Percentiles rank a stretch among this genome's conserved stretches.
These are phyloP conservation scores for Tribolium castaneum DNA, from an alignment of 1,140 invertebrate genomes.

Conservation along the genomic window DNA sequence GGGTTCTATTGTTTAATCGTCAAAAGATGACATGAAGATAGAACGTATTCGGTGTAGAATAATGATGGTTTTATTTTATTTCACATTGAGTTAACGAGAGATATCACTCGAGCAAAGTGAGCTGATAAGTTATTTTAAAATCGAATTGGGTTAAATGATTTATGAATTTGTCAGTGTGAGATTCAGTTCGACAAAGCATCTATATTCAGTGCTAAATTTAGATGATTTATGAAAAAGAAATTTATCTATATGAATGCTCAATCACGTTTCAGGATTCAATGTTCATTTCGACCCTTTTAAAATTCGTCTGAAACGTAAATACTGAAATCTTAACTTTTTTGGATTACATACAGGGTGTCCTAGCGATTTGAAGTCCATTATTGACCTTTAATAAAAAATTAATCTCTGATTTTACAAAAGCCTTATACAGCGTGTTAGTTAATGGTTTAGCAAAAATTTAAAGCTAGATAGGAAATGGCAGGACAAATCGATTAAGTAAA, in stretches of 20 bases:
- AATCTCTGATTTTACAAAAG: too few relatives aligned
- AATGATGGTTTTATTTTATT: background rate
- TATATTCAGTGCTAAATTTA: background rate
- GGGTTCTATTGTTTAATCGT: background rate
- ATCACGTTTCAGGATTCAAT: background rate
- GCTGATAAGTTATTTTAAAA: background rate
- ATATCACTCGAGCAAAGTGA: background rate
- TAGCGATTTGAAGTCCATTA: too few relatives aligned
- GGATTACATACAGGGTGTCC: too few relatives aligned
- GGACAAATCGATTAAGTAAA: too few relatives aligned
- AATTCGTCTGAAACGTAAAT: too few relatives aligned
- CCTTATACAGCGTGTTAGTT: too few relatives aligned
- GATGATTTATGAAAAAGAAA: background rate
- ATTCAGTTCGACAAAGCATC: background rate
- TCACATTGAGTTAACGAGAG: background rate
- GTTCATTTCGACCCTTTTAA: too few relatives aligned
- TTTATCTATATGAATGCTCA: background rate
- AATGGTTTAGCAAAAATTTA: too few relatives aligned
- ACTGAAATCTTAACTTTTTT: too few relatives aligned
- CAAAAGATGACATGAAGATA: background rate
- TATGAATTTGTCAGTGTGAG: background rate
- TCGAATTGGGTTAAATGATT: background rate
- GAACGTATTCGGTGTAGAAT: background rate
- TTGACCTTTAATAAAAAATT: too few relatives aligned
- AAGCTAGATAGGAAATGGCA: too few relatives aligned